These are phyloP conservation scores for Lateolabrax maculatus DNA, from an alignment of 2,797 vertebrate genomes.

Conservation along the genomic window DNA sequence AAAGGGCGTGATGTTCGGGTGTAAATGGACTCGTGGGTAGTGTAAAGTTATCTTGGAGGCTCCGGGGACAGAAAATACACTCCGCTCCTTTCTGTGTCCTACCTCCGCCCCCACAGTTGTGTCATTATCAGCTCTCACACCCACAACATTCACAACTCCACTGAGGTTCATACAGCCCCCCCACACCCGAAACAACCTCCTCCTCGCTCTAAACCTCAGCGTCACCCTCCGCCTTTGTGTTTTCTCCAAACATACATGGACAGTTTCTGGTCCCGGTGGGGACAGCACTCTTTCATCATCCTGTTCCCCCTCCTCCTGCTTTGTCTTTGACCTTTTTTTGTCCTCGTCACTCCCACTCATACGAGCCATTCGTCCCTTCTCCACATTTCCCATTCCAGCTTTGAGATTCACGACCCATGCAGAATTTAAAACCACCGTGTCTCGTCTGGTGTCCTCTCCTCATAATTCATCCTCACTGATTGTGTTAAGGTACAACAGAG, in stretches of 20 bases:
- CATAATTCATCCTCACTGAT: background rate
- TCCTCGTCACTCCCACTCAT: background rate
- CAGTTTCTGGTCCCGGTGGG: background rate
- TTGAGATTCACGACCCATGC: background rate
- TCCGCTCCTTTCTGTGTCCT: background rate
- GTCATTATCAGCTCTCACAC: conserved; percentile 33
- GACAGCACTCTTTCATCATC: background rate
- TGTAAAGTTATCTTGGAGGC: conserved; percentile 37
- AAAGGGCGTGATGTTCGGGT: conserved; percentile 40
- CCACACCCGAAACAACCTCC: background rate
- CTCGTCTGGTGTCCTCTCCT: background rate
- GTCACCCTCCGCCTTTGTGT: background rate
- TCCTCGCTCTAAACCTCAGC: background rate
- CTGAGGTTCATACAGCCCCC: conserved; percentile 2
- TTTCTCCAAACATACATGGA: background rate
- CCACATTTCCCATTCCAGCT: background rate
- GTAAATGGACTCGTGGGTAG: conserved; percentile 50
- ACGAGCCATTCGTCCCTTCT: background rate
- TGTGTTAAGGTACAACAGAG: background rate
- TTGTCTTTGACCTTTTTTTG: background rate
- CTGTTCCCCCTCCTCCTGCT: background rate
- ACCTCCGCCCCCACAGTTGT: background rate
- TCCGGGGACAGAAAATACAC: conserved; percentile 26
- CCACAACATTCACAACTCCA: background rate
- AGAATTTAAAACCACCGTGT: background rate